These are phyloP conservation scores for Chloropsis hardwickii DNA, from an alignment of 2,113 vertebrate species.

Conservation along the genomic window DNA sequence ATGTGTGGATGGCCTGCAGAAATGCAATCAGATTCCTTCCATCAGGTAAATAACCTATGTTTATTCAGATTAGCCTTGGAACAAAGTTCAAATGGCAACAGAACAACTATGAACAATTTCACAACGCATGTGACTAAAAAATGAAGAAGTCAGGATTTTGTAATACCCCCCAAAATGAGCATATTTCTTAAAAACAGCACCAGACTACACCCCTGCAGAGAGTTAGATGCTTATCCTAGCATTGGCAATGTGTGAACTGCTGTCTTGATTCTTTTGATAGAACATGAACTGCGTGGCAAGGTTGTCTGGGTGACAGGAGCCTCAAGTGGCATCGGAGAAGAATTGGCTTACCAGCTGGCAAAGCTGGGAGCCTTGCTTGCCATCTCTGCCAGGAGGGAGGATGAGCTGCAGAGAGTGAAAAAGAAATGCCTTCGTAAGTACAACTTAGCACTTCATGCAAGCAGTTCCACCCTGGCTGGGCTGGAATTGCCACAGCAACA, in stretches of 20 bases:
- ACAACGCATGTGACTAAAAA: neutral
- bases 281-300: slow-evolving; percentile 79
- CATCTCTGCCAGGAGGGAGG: slow-evolving; percentile 84
- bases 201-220: neutral
- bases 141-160: neutral
- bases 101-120: neutral
- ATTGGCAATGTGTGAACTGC: neutral
- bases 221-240: neutral
- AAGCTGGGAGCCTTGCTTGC: slow-evolving; percentile 81
- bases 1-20: neutral
- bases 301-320: slow-evolving; percentile 96
- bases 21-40: neutral
- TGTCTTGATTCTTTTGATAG: slow-evolving; percentile 64
- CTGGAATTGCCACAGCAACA: neutral
- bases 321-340: slow-evolving; percentile 94
- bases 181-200: neutral
- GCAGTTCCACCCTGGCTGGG: neutral
- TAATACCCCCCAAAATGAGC: neutral
- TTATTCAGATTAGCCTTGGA: slow-evolving; percentile 15
- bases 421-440: slow-evolving; percentile 83
- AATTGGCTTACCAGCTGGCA: slow-evolving; percentile 87
- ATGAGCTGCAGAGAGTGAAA: slow-evolving; percentile 87
- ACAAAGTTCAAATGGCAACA: slow-evolving; percentile 30
- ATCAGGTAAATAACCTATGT: neutral
- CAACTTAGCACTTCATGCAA: neutral